phyloP scores from a whole-genome alignment of 35 echinoderm and acorn worm genomes.

The Lytechinus pictus region DNA sequence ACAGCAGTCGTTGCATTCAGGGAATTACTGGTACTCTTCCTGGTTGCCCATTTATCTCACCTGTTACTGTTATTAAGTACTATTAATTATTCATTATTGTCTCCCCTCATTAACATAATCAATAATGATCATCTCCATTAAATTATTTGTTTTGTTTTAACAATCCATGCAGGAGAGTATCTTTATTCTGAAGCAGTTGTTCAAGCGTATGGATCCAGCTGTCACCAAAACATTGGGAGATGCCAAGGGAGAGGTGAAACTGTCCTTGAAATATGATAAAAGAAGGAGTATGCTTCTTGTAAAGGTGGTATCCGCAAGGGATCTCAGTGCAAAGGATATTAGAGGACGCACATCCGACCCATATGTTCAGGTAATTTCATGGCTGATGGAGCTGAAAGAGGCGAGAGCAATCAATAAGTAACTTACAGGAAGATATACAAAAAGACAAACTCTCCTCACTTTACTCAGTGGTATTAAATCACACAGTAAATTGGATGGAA shows the following conservation, averaged over 20 bases:
- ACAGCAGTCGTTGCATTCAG: too few species aligned
- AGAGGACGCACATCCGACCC: constrained; percentile 86
- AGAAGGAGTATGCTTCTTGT: constrained; percentile 60
- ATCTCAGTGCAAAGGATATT: constrained; percentile 92
- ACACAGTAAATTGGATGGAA: too few species aligned
- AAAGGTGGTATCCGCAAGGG: constrained; percentile 85
- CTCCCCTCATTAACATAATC: too few species aligned
- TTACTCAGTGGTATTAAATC: too few species aligned
- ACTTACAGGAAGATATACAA: too few species aligned
- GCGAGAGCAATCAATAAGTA: too few species aligned
- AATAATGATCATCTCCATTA: too few species aligned
- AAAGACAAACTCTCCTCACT: too few species aligned
- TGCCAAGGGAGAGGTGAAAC: constrained; percentile 88
- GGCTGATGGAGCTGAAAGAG: neutral
- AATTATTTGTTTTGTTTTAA: neutral
- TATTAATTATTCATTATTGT: too few species aligned
- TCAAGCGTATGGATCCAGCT: constrained; percentile 94
- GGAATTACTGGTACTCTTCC: too few species aligned
- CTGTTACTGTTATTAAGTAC: too few species aligned
- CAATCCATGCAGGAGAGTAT: constrained; percentile 75
- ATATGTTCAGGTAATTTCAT: constrained; percentile 76
- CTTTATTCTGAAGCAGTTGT: constrained; percentile 91
- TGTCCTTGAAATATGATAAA: constrained; percentile 91
- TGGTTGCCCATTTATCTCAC: too few species aligned
- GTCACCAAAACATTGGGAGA: constrained; percentile 93